Evolutionary conservation across 2,888 invertebrate genomes (phyloP).

Genomic region (Andrena praecox): DNA sequence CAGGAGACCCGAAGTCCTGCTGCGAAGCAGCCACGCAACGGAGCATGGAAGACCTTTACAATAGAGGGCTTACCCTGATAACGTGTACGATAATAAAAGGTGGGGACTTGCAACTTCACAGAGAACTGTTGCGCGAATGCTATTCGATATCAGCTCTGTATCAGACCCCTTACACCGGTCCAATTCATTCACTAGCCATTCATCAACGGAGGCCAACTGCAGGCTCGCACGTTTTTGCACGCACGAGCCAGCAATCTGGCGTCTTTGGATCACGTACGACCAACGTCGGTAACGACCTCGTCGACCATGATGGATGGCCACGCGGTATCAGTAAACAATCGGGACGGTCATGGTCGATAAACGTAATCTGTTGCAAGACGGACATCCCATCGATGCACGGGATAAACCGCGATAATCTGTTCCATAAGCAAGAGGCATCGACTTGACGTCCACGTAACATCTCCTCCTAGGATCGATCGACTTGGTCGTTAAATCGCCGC

Average conservation of each 20-base stretch:
- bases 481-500: neutral
- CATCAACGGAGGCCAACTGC: neutral
- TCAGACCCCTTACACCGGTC: neutral
- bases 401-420: slow-evolving; percentile 13
- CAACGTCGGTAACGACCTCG: slow-evolving; percentile 22
- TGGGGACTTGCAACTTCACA: neutral
- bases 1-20: slow-evolving; percentile 1
- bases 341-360: slow-evolving; percentile 18
- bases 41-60: neutral
- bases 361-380: neutral
- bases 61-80: neutral
- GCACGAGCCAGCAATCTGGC: neutral
- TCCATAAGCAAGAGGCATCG: slow-evolving; percentile 11
- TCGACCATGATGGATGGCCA: slow-evolving; percentile 25
- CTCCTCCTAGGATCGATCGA: slow-evolving; percentile 16
- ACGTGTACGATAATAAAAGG: slow-evolving; percentile 11
- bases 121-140: neutral
- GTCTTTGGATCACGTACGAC: slow-evolving; percentile 13
- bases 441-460: neutral
- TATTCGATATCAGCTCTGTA: neutral
- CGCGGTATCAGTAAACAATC: slow-evolving; percentile 27
- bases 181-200: neutral
- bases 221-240: neutral
- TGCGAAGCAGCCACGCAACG: slow-evolving; percentile 4
- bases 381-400: slow-evolving; percentile 1